Conservation (phyloP, 2,797 vertebrate genomes). For the Crotalus adamanteus region DNA sequence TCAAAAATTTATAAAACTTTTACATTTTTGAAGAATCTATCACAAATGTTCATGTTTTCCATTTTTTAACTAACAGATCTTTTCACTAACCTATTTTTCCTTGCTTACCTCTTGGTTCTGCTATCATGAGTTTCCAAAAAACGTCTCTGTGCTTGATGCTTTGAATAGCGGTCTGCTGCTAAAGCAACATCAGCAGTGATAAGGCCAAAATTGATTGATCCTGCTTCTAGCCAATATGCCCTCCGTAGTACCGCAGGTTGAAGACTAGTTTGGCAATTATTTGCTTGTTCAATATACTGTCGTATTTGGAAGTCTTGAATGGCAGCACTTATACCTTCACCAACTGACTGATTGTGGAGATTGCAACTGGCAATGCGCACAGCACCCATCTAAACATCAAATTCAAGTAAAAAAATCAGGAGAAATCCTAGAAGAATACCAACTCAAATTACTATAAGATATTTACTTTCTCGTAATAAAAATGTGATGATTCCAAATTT, state of each 20-base stretch:
- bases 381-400: constrained; percentile 79
- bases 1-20: neutral
- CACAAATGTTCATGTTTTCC: neutral
- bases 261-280: constrained; percentile 75
- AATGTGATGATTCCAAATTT: neutral
- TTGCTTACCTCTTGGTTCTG: constrained; percentile 86
- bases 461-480: neutral
- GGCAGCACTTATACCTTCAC: constrained; percentile 93
- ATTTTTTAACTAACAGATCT: neutral
- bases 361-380: constrained; percentile 93
- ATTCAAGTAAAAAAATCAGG: constrained; percentile 6
- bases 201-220: constrained; percentile 89
- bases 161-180: constrained; percentile 91
- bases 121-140: constrained; percentile 92
- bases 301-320: constrained; percentile 89
- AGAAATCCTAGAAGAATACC: neutral
- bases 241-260: constrained; percentile 86
- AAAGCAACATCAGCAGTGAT: constrained; percentile 93
- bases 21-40: neutral
- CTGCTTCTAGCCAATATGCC: constrained; percentile 94
- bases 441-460: neutral
- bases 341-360: constrained; percentile 94
- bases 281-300: constrained; percentile 89
- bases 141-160: constrained; percentile 90
- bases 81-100: neutral